Conservation (phyloP, 2,888 invertebrate genomes). For the Brenthis hecate region DNA sequence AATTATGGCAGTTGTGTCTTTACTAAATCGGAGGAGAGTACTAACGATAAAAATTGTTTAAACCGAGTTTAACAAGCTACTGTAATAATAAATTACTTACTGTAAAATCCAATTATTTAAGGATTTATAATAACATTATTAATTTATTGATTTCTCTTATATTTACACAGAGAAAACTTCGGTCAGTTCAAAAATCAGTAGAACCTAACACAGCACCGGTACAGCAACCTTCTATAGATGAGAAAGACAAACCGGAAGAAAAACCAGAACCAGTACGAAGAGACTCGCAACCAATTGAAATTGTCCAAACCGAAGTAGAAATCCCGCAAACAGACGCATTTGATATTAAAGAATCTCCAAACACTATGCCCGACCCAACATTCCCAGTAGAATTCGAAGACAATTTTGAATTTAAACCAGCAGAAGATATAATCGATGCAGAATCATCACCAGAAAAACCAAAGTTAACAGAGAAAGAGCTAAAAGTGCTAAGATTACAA, state of each 20-base stretch:
- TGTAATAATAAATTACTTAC: too few species aligned
- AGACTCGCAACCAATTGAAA: conserved; percentile 47
- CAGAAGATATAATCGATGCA: conserved; percentile 51
- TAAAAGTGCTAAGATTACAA: conserved; percentile 82
- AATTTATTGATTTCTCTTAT: background rate
- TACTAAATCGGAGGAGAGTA: too few species aligned
- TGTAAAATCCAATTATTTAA: too few species aligned
- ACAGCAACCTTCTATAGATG: conserved; percentile 60
- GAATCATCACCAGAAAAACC: conserved; percentile 66
- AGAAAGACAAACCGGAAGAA: conserved; percentile 66
- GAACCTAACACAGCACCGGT: conserved; percentile 68
- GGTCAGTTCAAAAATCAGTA: conserved; percentile 83
- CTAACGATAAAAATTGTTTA: too few species aligned
- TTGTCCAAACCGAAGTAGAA: conserved; percentile 29
- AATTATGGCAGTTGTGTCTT: too few species aligned
- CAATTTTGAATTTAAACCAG: conserved; percentile 54
- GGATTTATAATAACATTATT: background rate
- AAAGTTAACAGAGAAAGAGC: conserved; percentile 81
- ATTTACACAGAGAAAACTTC: conserved; percentile 84
- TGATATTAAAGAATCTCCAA: conserved; percentile 47
- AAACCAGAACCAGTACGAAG: conserved; percentile 39
- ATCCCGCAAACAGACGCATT: conserved; percentile 41
- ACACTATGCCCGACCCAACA: conserved; percentile 49
- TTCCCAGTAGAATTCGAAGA: conserved; percentile 70
- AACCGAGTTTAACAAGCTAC: too few species aligned